Percentiles rank a stretch among this genome's conserved stretches.
phyloP scores from a whole-genome alignment of 92 coral and sea anemone species.

The Actinostola sp. region DNA sequence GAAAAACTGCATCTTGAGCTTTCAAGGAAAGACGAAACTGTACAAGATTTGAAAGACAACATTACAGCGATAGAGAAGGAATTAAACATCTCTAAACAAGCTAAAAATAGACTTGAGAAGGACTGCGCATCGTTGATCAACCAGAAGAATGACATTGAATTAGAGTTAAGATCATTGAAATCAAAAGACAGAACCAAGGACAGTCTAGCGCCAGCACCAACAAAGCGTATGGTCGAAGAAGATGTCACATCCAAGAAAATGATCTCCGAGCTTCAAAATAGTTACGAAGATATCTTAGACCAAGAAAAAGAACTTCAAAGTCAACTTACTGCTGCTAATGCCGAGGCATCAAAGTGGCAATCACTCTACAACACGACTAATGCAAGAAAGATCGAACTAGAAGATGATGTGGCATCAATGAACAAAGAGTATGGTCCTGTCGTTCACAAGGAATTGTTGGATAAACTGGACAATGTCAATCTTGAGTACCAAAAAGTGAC shows the following conservation, averaged over 20 bases:
- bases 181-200: slow-evolving; percentile 27
- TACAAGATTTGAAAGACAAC: slow-evolving; percentile 40
- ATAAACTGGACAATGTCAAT: slow-evolving; percentile 54
- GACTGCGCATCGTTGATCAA: slow-evolving; percentile 33
- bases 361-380: slow-evolving; percentile 55
- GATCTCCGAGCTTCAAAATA: slow-evolving; percentile 51
- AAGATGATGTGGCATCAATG: slow-evolving; percentile 55
- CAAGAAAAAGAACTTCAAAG: slow-evolving; percentile 68
- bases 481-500: slow-evolving; percentile 53
- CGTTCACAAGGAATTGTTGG: slow-evolving; percentile 44
- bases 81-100: slow-evolving; percentile 26
- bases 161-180: slow-evolving; percentile 37
- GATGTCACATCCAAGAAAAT: slow-evolving; percentile 40
- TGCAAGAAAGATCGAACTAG: slow-evolving; percentile 68
- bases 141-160: slow-evolving; percentile 55
- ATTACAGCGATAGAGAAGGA: slow-evolving; percentile 51
- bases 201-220: slow-evolving; percentile 26
- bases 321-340: slow-evolving; percentile 44
- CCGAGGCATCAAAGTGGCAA: slow-evolving; percentile 65
- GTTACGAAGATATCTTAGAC: slow-evolving; percentile 49
- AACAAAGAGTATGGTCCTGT: slow-evolving; percentile 67
- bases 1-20: slow-evolving; percentile 49
- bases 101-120: slow-evolving; percentile 22
- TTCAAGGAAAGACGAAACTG: slow-evolving; percentile 58
- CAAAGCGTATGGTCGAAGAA: slow-evolving; percentile 48